Evolutionary conservation across 2,113 vertebrate species (phyloP).

Genomic region (Larimichthys polyactis): DNA sequence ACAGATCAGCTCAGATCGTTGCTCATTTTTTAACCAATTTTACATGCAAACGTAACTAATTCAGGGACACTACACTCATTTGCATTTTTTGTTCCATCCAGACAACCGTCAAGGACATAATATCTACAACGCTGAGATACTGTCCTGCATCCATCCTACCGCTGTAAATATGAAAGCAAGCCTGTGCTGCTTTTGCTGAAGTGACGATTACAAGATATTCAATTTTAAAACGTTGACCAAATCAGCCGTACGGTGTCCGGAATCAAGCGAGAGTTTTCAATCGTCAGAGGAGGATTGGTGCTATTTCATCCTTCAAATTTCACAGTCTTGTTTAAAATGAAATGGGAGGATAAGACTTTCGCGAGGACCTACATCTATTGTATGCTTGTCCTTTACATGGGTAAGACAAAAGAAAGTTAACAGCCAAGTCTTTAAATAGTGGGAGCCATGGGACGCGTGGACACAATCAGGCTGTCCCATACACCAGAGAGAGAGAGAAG

Average conservation of each 20-base stretch:
- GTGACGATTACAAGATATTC: too few species aligned
- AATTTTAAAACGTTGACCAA: not conserved
- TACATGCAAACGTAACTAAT: not conserved
- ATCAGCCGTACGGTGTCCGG: not conserved
- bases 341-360: slow-evolving; percentile 24
- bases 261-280: not conserved
- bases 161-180: not conserved
- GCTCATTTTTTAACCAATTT: not conserved
- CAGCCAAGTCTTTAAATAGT: slow-evolving; percentile 81
- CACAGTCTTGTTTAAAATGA: not conserved
- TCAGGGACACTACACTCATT: not conserved
- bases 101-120: not conserved
- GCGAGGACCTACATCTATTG: slow-evolving; percentile 44
- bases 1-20: not conserved
- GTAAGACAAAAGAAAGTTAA: slow-evolving; percentile 76
- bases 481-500: slow-evolving; percentile 71
- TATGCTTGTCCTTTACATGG: slow-evolving; percentile 68
- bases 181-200: not conserved
- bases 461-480: slow-evolving; percentile 84
- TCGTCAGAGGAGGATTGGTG: not conserved
- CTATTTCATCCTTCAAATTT: not conserved
- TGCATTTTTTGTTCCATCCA: not conserved
- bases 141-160: not conserved
- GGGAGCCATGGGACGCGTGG: slow-evolving; percentile 77
- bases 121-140: not conserved